These are phyloP conservation scores for Trichoplusia ni DNA, from an alignment of 1,140 invertebrate species.

Conservation along the genomic window DNA sequence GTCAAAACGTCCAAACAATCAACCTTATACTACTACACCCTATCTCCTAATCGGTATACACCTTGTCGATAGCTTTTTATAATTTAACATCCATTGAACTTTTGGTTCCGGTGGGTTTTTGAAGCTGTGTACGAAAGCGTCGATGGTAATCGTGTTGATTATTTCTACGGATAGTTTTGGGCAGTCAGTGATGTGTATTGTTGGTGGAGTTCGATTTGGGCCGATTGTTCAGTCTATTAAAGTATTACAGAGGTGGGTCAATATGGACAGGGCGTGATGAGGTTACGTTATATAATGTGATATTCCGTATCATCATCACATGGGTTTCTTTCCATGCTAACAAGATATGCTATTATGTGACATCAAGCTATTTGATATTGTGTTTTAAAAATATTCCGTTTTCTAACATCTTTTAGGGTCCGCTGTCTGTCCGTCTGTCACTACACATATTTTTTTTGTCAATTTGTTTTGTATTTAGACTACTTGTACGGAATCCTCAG, in stretches of 20 bases:
- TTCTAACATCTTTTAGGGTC: too few relatives aligned
- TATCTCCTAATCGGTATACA: not conserved
- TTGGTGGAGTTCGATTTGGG: constrained; percentile 53
- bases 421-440: too few relatives aligned
- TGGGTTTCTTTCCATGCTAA: constrained; percentile 57
- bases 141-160: constrained; percentile 33
- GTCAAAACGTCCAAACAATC: constrained; percentile 81
- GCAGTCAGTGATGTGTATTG: constrained; percentile 34
- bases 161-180: constrained; percentile 23
- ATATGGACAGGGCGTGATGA: constrained; percentile 68
- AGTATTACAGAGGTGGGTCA: constrained; percentile 74
- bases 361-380: too few relatives aligned
- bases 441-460: too few relatives aligned
- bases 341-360: constrained; percentile 49
- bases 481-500: too few relatives aligned
- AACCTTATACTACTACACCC: constrained; percentile 41
- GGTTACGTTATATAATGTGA: constrained; percentile 66
- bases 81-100: not conserved
- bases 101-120: not conserved
- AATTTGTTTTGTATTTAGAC: too few relatives aligned
- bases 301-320: constrained; percentile 47
- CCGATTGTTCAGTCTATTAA: constrained; percentile 77
- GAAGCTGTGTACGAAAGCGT: not conserved
- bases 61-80: not conserved
- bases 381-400: too few relatives aligned